These are phyloP conservation scores for Meghimatium bilineatum DNA, from an alignment of 2,888 invertebrate species.

Conservation along the genomic window DNA sequence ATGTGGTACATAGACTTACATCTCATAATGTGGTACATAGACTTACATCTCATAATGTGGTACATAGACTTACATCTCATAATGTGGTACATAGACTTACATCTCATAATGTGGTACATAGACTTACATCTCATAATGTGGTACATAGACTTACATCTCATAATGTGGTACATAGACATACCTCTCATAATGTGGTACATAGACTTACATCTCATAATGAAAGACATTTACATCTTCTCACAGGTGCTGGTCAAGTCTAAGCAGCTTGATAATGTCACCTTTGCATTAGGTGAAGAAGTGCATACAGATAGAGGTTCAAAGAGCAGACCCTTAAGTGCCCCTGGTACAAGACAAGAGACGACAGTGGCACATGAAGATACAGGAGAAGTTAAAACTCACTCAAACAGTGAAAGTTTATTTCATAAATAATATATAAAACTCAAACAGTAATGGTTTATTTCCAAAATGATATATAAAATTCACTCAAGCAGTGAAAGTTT, in stretches of 20 bases:
- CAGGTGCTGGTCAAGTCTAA: constrained; percentile 70
- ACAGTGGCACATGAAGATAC: constrained; percentile 59
- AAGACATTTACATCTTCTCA: constrained; percentile 26
- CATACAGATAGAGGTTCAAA: constrained; percentile 55
- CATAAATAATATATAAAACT: too few relatives aligned
- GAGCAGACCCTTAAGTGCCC: constrained; percentile 70
- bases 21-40: too few relatives aligned
- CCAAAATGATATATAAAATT: too few relatives aligned
- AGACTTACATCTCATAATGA: background rate
- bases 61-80: too few relatives aligned
- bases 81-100: too few relatives aligned
- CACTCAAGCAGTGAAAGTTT: constrained; percentile 49
- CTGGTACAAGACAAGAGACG: constrained; percentile 65
- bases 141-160: background rate
- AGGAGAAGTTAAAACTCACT: constrained; percentile 52
- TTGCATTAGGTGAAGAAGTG: constrained; percentile 54
- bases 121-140: too few relatives aligned
- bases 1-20: too few relatives aligned
- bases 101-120: too few relatives aligned
- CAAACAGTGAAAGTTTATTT: background rate
- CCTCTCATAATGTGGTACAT: background rate
- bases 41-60: too few relatives aligned
- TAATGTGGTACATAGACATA: too few relatives aligned
- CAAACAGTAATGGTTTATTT: too few relatives aligned
- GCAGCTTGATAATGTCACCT: constrained; percentile 68